phyloP scores from a whole-genome alignment of 2,888 invertebrate species.

The Drosophila conformis region DNA sequence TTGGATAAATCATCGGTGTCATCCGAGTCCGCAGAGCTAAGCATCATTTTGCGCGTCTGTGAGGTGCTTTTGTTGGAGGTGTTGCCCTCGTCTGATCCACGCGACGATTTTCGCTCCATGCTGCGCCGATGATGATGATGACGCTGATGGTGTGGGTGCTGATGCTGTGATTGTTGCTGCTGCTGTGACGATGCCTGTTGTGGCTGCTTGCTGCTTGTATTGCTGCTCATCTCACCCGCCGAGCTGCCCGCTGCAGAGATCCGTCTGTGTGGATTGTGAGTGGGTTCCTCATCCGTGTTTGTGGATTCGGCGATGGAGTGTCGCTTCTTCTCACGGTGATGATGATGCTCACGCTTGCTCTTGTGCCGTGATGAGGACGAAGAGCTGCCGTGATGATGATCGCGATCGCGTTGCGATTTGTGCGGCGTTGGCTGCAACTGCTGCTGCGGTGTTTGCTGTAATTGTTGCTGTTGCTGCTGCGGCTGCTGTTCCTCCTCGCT shows the following conservation, averaged over 20 bases:
- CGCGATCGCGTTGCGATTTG: constrained; percentile 58
- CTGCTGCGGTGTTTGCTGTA: constrained; percentile 33
- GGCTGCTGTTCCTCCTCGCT: constrained; percentile 70
- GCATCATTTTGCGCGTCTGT: constrained; percentile 83
- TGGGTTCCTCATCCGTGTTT: constrained; percentile 77
- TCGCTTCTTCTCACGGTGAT: constrained; percentile 84
- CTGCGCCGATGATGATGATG: constrained; percentile 65
- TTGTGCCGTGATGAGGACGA: constrained; percentile 81
- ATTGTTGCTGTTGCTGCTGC: constrained; percentile 27
- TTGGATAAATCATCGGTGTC: constrained; percentile 87
- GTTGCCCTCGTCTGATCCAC: constrained; percentile 72
- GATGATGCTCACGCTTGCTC: constrained; percentile 81
- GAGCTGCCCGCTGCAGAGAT: constrained; percentile 72
- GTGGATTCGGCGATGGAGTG: constrained; percentile 76
- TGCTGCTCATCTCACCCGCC: constrained; percentile 68
- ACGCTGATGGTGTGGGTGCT: constrained; percentile 46
- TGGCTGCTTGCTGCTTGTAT: constrained; percentile 57
- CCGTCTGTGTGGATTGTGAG: constrained; percentile 69
- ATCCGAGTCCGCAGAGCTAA: constrained; percentile 91
- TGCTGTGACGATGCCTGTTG: constrained; percentile 45
- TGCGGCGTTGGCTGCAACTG: constrained; percentile 28
- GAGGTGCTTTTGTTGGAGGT: constrained; percentile 72
- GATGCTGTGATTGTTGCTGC: constrained; percentile 17
- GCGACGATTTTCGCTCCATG: constrained; percentile 74
- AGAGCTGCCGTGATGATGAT: constrained; percentile 65